Conservation (phyloP, 2,113 vertebrate genomes). For the Aleadryas rufinucha region DNA sequence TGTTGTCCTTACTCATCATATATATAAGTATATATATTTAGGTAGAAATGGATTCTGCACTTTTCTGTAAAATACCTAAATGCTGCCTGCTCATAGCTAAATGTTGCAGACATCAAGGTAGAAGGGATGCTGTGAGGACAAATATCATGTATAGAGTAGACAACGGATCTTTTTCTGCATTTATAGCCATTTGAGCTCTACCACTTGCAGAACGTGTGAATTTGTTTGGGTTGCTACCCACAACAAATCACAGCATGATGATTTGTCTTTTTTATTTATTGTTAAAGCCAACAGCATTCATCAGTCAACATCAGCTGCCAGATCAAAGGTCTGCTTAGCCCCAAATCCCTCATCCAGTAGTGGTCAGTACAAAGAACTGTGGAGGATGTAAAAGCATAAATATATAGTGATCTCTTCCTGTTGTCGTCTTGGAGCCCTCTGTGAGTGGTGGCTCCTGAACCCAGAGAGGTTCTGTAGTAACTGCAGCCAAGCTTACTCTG, state of each 20-base stretch:
- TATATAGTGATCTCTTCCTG: not conserved
- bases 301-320: not conserved
- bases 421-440: not conserved
- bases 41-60: not conserved
- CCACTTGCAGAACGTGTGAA: not conserved
- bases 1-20: not conserved
- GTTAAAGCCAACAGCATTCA: not conserved
- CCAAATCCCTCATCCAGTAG: not conserved
- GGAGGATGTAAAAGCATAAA: not conserved
- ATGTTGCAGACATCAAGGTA: not conserved
- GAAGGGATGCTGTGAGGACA: not conserved
- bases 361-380: not conserved
- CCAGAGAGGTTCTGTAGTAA: not conserved
- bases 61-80: not conserved
- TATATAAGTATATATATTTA: not conserved
- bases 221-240: not conserved
- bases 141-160: not conserved
- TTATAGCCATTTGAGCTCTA: not conserved
- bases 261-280: conserved; percentile 2
- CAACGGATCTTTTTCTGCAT: not conserved
- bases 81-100: not conserved
- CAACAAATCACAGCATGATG: not conserved
- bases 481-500: not conserved
- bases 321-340: not conserved
- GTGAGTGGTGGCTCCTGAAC: not conserved